phyloP scores from a whole-genome alignment of 2,888 invertebrate species.

The Eristalis pertinax region DNA sequence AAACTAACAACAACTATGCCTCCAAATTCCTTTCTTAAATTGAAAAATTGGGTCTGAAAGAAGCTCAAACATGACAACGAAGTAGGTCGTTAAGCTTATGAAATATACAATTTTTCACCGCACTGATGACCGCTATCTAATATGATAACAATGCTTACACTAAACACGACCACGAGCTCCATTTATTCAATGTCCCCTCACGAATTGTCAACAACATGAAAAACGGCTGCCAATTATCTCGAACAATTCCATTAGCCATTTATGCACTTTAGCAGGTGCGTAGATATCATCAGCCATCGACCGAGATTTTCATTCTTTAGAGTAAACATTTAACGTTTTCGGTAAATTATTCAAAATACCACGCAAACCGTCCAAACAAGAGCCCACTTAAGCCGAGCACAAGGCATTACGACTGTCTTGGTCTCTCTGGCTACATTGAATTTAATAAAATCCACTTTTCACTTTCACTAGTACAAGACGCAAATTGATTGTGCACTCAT shows the following conservation, averaged over 20 bases:
- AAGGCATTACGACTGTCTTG: not conserved
- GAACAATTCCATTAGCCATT: conserved; percentile 3
- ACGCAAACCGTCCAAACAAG: conserved; percentile 10
- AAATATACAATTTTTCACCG: not conserved
- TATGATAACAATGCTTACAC: not conserved
- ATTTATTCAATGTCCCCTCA: not conserved
- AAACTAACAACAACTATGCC: too few relatives aligned
- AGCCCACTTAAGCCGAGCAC: conserved; percentile 21
- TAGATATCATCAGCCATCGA: not conserved
- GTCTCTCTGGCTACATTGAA: conserved; percentile 5
- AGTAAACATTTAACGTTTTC: conserved; percentile 24
- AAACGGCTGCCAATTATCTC: conserved; percentile 17
- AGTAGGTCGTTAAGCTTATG: not conserved
- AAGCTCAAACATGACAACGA: not conserved
- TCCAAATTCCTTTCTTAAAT: too few relatives aligned
- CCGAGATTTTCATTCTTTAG: conserved; percentile 3
- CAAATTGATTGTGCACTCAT: conserved; percentile 54
- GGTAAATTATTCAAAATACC: conserved; percentile 14
- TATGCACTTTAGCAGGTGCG: conserved; percentile 34
- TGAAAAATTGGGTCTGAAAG: not conserved
- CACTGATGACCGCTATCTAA: not conserved
- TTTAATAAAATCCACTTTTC: conserved; percentile 55
- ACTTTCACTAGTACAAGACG: conserved; percentile 22
- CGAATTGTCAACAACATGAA: conserved; percentile 26
- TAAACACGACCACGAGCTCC: not conserved